Conservation (phyloP, 2,113 vertebrate species). For the Psilopogon haemacephalus region DNA sequence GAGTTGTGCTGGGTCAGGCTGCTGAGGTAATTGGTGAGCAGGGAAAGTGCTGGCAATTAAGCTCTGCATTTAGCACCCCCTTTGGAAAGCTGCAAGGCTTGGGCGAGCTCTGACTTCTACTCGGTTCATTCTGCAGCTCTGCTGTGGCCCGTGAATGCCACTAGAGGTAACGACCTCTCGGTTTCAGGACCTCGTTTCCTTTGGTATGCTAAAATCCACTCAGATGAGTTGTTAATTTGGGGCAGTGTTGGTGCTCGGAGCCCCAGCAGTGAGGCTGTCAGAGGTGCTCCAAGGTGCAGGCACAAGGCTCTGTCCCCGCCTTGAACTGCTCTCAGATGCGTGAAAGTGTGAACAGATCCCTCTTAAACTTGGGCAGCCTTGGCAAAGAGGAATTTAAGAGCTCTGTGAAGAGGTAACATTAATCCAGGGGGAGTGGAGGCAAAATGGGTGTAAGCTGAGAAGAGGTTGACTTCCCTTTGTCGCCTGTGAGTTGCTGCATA, state of each 20-base stretch:
- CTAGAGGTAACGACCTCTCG: background rate
- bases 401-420: background rate
- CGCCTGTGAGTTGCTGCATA: rapidly evolving
- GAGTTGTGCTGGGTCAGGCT: background rate
- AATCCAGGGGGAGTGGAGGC: background rate
- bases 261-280: background rate
- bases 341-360: background rate
- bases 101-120: background rate
- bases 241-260: background rate
- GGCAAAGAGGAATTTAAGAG: background rate
- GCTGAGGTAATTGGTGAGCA: background rate
- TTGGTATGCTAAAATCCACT: background rate
- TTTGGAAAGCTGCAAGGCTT: background rate
- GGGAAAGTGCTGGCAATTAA: constrained; percentile 32
- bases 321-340: background rate
- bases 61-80: background rate
- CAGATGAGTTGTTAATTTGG: background rate
- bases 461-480: background rate
- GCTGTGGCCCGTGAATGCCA: background rate
- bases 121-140: background rate
- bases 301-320: background rate
- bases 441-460: background rate
- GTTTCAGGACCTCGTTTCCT: background rate
- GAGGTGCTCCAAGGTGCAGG: background rate
- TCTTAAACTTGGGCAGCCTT: background rate